Conservation (phyloP, 1,140 invertebrate genomes). For the Trissolcus basalis region DNA sequence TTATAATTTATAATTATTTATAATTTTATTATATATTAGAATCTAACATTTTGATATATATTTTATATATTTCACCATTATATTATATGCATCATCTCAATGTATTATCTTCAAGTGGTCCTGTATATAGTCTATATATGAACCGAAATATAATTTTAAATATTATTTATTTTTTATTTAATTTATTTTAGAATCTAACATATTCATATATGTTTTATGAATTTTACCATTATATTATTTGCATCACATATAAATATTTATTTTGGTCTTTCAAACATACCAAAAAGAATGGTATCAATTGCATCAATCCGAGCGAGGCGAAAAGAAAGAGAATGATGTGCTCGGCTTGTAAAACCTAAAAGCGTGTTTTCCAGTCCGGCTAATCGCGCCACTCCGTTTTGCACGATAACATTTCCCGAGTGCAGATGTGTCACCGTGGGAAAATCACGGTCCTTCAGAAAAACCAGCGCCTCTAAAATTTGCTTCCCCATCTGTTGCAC, state of each 20-base stretch:
- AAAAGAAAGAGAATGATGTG: conserved; percentile 78
- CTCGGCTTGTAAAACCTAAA: conserved; percentile 84
- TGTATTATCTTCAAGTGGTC: too few relatives aligned
- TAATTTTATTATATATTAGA: too few relatives aligned
- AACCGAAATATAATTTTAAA: too few relatives aligned
- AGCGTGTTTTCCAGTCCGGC: conserved; percentile 90
- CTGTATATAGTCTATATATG: too few relatives aligned
- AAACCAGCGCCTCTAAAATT: conserved; percentile 90
- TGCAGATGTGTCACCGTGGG: conserved; percentile 91
- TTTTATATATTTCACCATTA: too few relatives aligned
- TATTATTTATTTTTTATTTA: too few relatives aligned
- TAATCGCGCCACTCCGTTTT: conserved; percentile 90
- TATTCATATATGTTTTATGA: too few relatives aligned
- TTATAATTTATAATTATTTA: too few relatives aligned
- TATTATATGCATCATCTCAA: too few relatives aligned
- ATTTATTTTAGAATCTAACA: too few relatives aligned
- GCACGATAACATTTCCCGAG: conserved; percentile 92
- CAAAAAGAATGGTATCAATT: conserved; percentile 86
- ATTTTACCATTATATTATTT: too few relatives aligned
- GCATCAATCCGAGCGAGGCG: conserved; percentile 75
- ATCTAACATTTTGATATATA: too few relatives aligned
- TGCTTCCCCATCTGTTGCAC: conserved; percentile 91
- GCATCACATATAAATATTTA: background rate
- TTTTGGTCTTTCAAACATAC: conserved; percentile 66
- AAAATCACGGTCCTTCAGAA: conserved; percentile 91